phyloP scores from a whole-genome alignment of 2,888 invertebrate genomes.

The Xanthia icteritia region DNA sequence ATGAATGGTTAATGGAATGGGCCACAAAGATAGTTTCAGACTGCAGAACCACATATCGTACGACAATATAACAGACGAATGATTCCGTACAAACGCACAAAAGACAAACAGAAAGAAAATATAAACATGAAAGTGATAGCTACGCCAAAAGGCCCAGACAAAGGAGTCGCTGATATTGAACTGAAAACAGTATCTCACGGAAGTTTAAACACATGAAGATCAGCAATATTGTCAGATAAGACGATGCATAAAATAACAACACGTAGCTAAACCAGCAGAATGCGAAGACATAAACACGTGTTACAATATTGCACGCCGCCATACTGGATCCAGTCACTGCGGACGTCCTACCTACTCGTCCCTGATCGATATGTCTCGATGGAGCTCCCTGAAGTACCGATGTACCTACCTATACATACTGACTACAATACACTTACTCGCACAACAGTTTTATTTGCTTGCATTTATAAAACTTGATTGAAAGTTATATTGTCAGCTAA shows the following conservation, averaged over 20 bases:
- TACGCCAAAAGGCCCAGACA: slow-evolving; percentile 11
- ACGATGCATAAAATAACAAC: slow-evolving; percentile 29
- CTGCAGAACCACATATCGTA: slow-evolving; percentile 68
- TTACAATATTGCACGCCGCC: slow-evolving; percentile 50
- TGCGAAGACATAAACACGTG: slow-evolving; percentile 45
- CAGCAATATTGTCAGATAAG: slow-evolving; percentile 36
- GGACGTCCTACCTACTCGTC: slow-evolving; percentile 57
- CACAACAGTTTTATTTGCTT: slow-evolving; percentile 19
- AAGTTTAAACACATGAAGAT: slow-evolving; percentile 37
- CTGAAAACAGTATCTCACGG: slow-evolving; percentile 28
- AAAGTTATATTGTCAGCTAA: slow-evolving; percentile 8
- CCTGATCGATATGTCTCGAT: slow-evolving; percentile 84
- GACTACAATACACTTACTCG: slow-evolving; percentile 25
- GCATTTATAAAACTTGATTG: slow-evolving; percentile 13
- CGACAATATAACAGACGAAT: slow-evolving; percentile 53
- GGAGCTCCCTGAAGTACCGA: slow-evolving; percentile 71
- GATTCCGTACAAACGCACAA: slow-evolving; percentile 23
- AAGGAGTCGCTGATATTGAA: slow-evolving; percentile 29
- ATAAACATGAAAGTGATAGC: slow-evolving; percentile 17
- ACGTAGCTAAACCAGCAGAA: slow-evolving; percentile 25
- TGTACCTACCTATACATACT: slow-evolving; percentile 36
- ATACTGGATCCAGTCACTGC: slow-evolving; percentile 52
- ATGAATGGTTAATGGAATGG: slow-evolving; percentile 68
- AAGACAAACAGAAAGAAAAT: slow-evolving; percentile 34
- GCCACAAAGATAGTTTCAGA: slow-evolving; percentile 73